phyloP scores from a whole-genome alignment of 2,113 vertebrate species.

The Passer domesticus region DNA sequence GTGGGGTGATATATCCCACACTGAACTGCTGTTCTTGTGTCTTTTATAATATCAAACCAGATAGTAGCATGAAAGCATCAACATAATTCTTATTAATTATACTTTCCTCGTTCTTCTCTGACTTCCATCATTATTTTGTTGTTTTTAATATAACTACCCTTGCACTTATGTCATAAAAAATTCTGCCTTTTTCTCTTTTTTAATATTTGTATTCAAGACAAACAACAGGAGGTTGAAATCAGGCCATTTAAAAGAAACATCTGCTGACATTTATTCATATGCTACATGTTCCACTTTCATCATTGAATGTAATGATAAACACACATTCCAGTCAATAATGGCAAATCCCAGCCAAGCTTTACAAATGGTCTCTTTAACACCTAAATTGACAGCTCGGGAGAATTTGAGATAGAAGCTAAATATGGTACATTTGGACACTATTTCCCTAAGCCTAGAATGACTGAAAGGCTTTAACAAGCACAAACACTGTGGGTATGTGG shows the following conservation, averaged over 20 bases:
- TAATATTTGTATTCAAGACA: slow-evolving; percentile 88
- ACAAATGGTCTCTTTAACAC: slow-evolving; percentile 87
- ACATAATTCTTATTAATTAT: slow-evolving; percentile 74
- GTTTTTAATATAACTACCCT: slow-evolving; percentile 80
- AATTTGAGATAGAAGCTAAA: slow-evolving; percentile 86
- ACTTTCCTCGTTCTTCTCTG: slow-evolving; percentile 70
- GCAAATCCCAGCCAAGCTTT: slow-evolving; percentile 86
- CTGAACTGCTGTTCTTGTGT: slow-evolving; percentile 27
- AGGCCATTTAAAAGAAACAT: slow-evolving; percentile 87
- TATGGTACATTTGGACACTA: slow-evolving; percentile 86
- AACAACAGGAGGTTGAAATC: slow-evolving; percentile 88
- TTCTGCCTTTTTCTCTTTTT: slow-evolving; percentile 81
- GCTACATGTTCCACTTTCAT: slow-evolving; percentile 85
- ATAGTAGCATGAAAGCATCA: slow-evolving; percentile 37
- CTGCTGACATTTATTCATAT: slow-evolving; percentile 88
- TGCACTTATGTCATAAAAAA: slow-evolving; percentile 84
- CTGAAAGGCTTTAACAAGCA: slow-evolving; percentile 80
- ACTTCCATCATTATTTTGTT: slow-evolving; percentile 79
- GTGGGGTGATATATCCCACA: not conserved
- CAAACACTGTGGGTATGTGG: slow-evolving; percentile 71
- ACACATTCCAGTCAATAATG: slow-evolving; percentile 88
- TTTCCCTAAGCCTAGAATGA: slow-evolving; percentile 80
- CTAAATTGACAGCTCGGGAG: slow-evolving; percentile 86
- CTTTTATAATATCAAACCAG: slow-evolving; percentile 62
- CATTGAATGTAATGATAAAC: slow-evolving; percentile 86